Evolutionary conservation across 1,140 invertebrate species (phyloP).

Genomic region (Diploscapter pachys): DNA sequence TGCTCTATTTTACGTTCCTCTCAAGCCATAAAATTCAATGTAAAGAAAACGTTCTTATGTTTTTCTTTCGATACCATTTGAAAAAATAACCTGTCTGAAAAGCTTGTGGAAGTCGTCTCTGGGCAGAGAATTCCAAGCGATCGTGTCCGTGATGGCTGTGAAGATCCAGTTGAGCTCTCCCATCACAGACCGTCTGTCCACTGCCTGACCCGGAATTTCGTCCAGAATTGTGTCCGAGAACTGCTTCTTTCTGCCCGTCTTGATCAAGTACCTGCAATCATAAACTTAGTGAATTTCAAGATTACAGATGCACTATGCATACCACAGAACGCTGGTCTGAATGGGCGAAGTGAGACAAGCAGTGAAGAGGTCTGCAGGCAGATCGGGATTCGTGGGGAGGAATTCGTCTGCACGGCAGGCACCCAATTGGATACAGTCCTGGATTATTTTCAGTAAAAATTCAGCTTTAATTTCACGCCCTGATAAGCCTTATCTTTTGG

Average conservation of each 20-base stretch:
- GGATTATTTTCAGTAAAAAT: conserved; percentile 62
- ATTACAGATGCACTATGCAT: conserved; percentile 41
- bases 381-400: conserved; percentile 91
- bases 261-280: conserved; percentile 12
- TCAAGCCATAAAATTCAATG: too few species aligned
- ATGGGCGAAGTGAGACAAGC: conserved; percentile 96
- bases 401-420: conserved; percentile 86
- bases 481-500: too few species aligned
- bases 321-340: conserved; percentile 88
- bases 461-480: too few species aligned
- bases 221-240: conserved; percentile 34
- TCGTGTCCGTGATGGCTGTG: conserved; percentile 99
- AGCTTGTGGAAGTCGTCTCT: conserved; percentile 90
- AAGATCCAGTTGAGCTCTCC: conserved; percentile 99
- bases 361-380: conserved; percentile 98
- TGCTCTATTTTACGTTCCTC: too few species aligned
- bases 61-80: not conserved
- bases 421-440: conserved; percentile 90
- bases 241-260: conserved; percentile 7
- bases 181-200: conserved; percentile 90
- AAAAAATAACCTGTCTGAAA: conserved; percentile 73
- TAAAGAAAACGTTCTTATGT: too few species aligned
- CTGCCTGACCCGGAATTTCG: conserved; percentile 82
- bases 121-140: conserved; percentile 94
- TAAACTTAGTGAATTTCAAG: not conserved